Conservation (phyloP, 2,888 invertebrate genomes). For the Mythimna ferrago region DNA sequence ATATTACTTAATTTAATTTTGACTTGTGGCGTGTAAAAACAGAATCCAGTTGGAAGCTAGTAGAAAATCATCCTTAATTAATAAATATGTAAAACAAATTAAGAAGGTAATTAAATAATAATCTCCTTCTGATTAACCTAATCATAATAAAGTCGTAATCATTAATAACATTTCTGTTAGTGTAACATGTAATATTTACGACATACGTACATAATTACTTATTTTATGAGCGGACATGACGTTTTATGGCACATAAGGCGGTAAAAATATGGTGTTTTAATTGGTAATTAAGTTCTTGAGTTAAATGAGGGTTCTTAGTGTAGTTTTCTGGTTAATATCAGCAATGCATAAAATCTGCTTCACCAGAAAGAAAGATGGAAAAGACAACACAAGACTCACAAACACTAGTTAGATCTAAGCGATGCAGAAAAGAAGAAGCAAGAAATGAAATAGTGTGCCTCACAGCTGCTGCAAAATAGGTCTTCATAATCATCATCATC, state of each 20-base stretch:
- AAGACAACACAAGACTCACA: too few species aligned
- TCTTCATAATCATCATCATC: too few species aligned
- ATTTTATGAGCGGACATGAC: constrained; percentile 4
- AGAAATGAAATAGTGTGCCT: too few species aligned
- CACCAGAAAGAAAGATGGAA: too few species aligned
- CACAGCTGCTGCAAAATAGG: too few species aligned
- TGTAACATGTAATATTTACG: constrained; percentile 22
- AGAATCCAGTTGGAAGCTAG: not conserved
- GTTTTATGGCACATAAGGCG: constrained; percentile 22
- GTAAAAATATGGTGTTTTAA: constrained; percentile 29
- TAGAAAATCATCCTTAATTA: not conserved
- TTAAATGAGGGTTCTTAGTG: not conserved
- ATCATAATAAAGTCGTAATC: constrained; percentile 7
- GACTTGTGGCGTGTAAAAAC: too few species aligned
- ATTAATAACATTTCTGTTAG: not conserved
- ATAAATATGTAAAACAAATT: not conserved
- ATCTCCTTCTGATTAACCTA: not conserved
- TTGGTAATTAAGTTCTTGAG: constrained; percentile 16
- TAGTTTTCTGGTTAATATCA: not conserved
- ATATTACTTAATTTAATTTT: not conserved
- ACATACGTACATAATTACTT: not conserved
- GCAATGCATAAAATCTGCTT: too few species aligned
- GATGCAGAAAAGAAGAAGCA: too few species aligned
- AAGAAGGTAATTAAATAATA: not conserved
- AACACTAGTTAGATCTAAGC: too few species aligned